Conservation (phyloP, 2,888 invertebrate species). For the Rhamphomyia laevipes region DNA sequence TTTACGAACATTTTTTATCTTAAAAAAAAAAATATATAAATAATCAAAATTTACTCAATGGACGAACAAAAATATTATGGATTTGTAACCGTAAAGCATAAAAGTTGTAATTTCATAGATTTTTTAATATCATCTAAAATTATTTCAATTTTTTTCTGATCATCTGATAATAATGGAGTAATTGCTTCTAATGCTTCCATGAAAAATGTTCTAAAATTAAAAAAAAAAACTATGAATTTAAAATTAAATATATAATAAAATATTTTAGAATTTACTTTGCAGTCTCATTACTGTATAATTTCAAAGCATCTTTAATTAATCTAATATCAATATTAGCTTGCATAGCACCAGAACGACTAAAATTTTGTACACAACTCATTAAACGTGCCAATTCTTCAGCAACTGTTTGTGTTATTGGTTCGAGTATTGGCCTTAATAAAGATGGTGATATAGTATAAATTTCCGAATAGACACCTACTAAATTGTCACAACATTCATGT, state of each 20-base stretch:
- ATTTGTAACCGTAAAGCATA: conserved; percentile 43
- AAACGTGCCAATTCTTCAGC: conserved; percentile 85
- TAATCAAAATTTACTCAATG: neutral
- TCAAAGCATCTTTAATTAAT: conserved; percentile 53
- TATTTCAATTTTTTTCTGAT: conserved; percentile 49
- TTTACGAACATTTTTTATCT: too few relatives aligned
- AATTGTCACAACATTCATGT: conserved; percentile 74
- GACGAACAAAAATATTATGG: conserved; percentile 19
- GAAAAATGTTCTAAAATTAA: conserved; percentile 54
- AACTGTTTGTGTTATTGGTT: conserved; percentile 79
- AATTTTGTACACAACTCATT: conserved; percentile 63
- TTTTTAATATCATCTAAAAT: conserved; percentile 50
- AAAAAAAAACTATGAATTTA: neutral
- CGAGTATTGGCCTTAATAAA: conserved; percentile 58
- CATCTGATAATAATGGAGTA: conserved; percentile 49
- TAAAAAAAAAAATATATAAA: neutral
- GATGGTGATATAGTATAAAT: conserved; percentile 56
- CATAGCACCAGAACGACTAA: conserved; percentile 56
- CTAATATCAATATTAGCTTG: conserved; percentile 71
- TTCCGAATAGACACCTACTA: conserved; percentile 44
- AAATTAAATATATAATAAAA: neutral
- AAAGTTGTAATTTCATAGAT: conserved; percentile 55
- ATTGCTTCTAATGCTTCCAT: conserved; percentile 70
- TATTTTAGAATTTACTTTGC: conserved; percentile 43
- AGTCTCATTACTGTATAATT: conserved; percentile 50